Conservation (phyloP, 2,888 invertebrate genomes). For the Drosophila sordidapex region DNA sequence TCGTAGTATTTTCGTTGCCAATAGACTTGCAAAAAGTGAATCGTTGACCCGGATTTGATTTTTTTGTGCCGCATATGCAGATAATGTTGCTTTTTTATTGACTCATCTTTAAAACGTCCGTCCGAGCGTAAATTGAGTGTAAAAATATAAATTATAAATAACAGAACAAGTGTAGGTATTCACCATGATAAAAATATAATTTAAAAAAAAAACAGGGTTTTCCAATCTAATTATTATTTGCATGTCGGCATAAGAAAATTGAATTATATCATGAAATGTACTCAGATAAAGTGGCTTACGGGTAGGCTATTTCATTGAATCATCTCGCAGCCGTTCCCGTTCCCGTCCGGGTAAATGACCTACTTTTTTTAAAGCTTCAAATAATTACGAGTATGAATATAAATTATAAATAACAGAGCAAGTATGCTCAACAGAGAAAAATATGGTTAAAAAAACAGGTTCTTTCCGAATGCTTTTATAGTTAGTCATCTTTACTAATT, state of each 20-base stretch:
- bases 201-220: not conserved
- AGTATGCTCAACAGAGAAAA: not conserved
- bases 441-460: not conserved
- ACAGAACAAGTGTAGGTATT: not conserved
- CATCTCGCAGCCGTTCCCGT: not conserved
- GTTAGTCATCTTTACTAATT: not conserved
- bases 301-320: not conserved
- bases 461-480: not conserved
- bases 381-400: not conserved
- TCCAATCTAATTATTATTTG: not conserved
- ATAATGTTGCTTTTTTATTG: not conserved
- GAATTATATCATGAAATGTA: not conserved
- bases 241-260: not conserved
- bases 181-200: not conserved
- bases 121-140: not conserved
- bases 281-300: not conserved
- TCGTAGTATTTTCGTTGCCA: conserved; percentile 11
- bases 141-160: not conserved
- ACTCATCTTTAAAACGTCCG: not conserved
- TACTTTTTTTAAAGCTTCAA: not conserved
- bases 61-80: not conserved
- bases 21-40: conserved; percentile 4
- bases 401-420: not conserved
- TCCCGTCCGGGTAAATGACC: not conserved
- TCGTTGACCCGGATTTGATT: conserved; percentile 28